phyloP scores from a whole-genome alignment of 2,797 vertebrate genomes.

The Phoxinus dragarum region DNA sequence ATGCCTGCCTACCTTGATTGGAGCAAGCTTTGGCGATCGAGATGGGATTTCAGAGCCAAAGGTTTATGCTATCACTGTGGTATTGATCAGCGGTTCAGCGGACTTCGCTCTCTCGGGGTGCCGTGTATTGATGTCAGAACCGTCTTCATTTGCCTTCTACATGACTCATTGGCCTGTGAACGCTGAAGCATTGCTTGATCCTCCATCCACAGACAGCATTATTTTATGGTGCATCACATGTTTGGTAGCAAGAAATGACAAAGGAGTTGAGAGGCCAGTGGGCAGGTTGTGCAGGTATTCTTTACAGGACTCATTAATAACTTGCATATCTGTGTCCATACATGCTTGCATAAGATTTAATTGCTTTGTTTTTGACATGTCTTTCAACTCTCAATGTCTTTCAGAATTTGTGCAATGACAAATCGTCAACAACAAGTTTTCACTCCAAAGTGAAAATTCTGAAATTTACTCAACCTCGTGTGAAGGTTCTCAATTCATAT shows the following conservation, averaged over 20 bases:
- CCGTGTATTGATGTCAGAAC: neutral
- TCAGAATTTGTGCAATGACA: neutral
- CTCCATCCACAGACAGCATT: neutral
- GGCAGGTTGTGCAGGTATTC: neutral
- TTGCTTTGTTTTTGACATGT: neutral
- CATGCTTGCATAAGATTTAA: neutral
- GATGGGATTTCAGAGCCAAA: neutral
- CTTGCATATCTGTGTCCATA: neutral
- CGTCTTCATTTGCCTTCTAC: conserved; percentile 22
- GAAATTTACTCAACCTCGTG: neutral
- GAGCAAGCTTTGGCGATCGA: neutral
- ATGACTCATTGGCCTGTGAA: conserved; percentile 5
- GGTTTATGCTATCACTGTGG: neutral
- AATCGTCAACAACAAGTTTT: neutral
- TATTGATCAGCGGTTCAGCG: conserved; percentile 25
- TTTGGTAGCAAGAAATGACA: neutral
- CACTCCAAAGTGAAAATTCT: neutral
- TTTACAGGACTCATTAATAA: neutral
- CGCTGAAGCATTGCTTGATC: neutral
- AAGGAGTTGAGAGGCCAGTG: neutral
- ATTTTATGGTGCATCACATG: neutral
- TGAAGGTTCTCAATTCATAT: neutral
- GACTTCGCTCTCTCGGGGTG: neutral
- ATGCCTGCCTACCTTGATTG: conserved; percentile 10
- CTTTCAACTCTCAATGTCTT: neutral